Evolutionary conservation across 2,113 vertebrate genomes (phyloP).

Genomic region (Spea bombifrons): DNA sequence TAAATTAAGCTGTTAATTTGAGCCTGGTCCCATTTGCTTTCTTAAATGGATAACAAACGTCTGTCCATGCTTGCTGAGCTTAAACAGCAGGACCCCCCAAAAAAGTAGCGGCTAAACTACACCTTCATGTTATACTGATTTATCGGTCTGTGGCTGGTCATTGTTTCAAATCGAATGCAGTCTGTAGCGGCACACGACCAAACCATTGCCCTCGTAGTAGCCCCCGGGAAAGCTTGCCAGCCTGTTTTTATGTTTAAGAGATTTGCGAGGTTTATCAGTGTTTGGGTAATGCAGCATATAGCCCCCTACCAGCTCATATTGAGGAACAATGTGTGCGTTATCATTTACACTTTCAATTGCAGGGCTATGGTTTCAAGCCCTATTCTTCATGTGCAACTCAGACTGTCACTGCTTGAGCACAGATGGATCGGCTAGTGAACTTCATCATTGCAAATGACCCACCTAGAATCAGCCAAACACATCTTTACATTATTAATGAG

Average conservation of each 20-base stretch:
- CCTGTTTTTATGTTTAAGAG: neutral
- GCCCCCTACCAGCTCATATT: neutral
- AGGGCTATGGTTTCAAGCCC: too few relatives aligned
- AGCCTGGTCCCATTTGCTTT: slow-evolving; percentile 55
- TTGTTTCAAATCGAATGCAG: slow-evolving; percentile 59
- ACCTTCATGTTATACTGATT: slow-evolving; percentile 55
- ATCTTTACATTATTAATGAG: too few relatives aligned
- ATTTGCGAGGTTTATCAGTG: slow-evolving; percentile 9
- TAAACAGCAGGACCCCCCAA: neutral
- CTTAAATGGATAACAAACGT: slow-evolving; percentile 49
- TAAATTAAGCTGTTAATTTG: slow-evolving; percentile 47
- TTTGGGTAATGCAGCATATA: neutral
- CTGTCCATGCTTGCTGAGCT: slow-evolving; percentile 49
- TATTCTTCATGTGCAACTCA: too few relatives aligned
- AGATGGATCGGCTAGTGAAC: too few relatives aligned
- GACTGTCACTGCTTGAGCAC: too few relatives aligned
- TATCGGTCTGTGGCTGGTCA: slow-evolving; percentile 56
- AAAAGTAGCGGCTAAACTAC: slow-evolving; percentile 49
- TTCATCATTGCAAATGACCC: too few relatives aligned
- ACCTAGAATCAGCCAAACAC: too few relatives aligned
- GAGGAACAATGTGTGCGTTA: neutral
- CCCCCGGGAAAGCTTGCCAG: neutral
- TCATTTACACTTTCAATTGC: neutral
- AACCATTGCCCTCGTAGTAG: slow-evolving; percentile 55
- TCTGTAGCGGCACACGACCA: slow-evolving; percentile 55